A percentile compares a stretch with the other conserved stretches of the same genome.
phyloP scores from a whole-genome alignment of 2,888 invertebrate genomes.

The Synergus itoensis region DNA sequence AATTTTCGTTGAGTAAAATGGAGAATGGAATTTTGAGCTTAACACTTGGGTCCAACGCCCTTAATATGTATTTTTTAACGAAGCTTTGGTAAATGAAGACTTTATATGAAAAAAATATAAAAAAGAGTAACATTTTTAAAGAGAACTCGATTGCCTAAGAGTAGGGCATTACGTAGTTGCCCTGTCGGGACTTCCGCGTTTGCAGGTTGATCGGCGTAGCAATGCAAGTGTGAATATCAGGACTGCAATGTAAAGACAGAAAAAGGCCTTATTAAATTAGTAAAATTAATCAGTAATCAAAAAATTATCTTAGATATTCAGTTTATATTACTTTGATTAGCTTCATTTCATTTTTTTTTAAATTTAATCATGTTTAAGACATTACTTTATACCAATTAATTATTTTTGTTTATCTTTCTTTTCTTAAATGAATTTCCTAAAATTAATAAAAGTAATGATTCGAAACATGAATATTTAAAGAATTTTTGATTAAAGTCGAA shows the following conservation, averaged over 20 bases:
- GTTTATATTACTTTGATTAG: neutral
- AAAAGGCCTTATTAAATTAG: neutral
- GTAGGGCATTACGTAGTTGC: slow-evolving; percentile 64
- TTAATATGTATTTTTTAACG: too few species aligned
- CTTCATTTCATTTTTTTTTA: neutral
- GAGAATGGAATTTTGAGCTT: too few species aligned
- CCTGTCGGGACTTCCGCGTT: slow-evolving; percentile 68
- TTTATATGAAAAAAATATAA: slow-evolving; percentile 46
- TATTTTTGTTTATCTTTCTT: neutral
- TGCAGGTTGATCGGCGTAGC: slow-evolving; percentile 65
- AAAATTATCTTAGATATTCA: neutral
- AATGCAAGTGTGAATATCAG: slow-evolving; percentile 48
- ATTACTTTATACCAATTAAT: neutral
- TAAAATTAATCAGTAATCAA: neutral
- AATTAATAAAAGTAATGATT: neutral
- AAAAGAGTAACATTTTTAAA: slow-evolving; percentile 50
- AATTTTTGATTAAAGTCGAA: neutral
- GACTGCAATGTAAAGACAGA: neutral
- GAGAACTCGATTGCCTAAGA: slow-evolving; percentile 67
- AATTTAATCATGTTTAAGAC: too few species aligned
- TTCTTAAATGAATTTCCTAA: neutral
- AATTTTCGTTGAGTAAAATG: too few species aligned
- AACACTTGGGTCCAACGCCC: too few species aligned
- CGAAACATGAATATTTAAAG: neutral
- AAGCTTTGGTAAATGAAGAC: neutral